Evolutionary conservation across 2,797 vertebrate genomes (phyloP).

Genomic region (Peromyscus aztecus): DNA sequence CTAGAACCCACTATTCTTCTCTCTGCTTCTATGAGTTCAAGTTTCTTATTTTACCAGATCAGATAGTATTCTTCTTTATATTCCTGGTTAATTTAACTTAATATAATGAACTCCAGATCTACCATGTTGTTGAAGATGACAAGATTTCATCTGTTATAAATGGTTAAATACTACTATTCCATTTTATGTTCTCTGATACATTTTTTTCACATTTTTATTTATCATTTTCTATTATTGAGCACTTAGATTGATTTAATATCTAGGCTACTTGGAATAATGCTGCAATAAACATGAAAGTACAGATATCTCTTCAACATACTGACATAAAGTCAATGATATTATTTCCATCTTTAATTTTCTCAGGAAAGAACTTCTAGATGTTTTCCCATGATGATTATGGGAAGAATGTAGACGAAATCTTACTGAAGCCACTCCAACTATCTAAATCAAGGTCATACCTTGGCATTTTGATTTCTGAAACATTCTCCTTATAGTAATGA

Average conservation of each 20-base stretch:
- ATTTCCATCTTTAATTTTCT: background rate
- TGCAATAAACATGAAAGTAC: background rate
- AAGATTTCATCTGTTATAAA: background rate
- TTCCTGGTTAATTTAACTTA: background rate
- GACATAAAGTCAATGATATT: background rate
- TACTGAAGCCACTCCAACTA: background rate
- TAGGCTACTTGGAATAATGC: background rate
- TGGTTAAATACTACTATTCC: background rate
- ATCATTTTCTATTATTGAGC: background rate
- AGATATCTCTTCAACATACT: background rate
- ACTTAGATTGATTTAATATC: background rate
- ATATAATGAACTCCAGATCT: background rate
- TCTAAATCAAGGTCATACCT: background rate
- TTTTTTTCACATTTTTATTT: background rate
- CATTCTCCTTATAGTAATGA: background rate
- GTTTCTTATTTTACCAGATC: background rate
- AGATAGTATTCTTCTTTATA: background rate
- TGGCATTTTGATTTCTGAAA: slow-evolving; percentile 7
- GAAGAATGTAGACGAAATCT: background rate
- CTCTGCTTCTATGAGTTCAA: background rate
- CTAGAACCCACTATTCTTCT: background rate
- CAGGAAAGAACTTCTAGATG: background rate
- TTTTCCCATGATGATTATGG: background rate
- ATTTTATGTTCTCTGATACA: background rate
- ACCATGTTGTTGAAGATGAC: background rate